A percentile compares a stretch with the other conserved stretches of the same genome.
Evolutionary conservation across 30 jellyfish, hydroid and myxozoan species (phyloP).

Genomic region (Cassiopea xamachana): DNA sequence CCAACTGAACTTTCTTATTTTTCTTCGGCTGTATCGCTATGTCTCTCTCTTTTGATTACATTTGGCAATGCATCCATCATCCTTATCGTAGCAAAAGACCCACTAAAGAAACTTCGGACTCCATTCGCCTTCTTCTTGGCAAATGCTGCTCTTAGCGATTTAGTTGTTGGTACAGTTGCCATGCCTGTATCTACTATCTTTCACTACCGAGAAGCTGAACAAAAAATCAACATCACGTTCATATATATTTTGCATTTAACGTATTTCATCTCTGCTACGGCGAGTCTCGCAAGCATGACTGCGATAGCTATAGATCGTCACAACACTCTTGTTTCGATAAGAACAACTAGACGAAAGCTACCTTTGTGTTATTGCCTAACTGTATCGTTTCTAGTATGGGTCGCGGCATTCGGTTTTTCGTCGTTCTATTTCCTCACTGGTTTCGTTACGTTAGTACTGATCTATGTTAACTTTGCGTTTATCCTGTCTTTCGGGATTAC

Average conservation of each 20-base stretch:
- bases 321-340: constrained; percentile 65
- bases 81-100: constrained; percentile 81
- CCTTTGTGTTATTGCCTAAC: constrained; percentile 42
- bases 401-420: constrained; percentile 70
- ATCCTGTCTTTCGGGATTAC: constrained; percentile 68
- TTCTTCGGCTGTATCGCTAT: constrained; percentile 60
- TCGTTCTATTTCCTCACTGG: constrained; percentile 74
- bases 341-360: constrained; percentile 60
- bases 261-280: constrained; percentile 87
- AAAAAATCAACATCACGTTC: constrained; percentile 25
- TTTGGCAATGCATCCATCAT: constrained; percentile 69
- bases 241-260: constrained; percentile 68
- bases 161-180: constrained; percentile 78
- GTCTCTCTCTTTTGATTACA: constrained; percentile 65
- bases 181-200: constrained; percentile 85
- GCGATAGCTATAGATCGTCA: constrained; percentile 92
- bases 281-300: constrained; percentile 84
- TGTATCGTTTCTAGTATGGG: constrained; percentile 75
- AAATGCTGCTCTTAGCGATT: constrained; percentile 86
- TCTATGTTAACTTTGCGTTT: constrained; percentile 81
- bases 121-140: constrained; percentile 90
- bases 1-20: constrained; percentile 87
- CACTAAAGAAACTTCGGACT: constrained; percentile 82
- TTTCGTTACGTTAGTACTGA: constrained; percentile 66
- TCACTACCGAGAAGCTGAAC: constrained; percentile 82